Conservation (phyloP, 2,113 vertebrate genomes). For the Megaceryle torquata region DNA sequence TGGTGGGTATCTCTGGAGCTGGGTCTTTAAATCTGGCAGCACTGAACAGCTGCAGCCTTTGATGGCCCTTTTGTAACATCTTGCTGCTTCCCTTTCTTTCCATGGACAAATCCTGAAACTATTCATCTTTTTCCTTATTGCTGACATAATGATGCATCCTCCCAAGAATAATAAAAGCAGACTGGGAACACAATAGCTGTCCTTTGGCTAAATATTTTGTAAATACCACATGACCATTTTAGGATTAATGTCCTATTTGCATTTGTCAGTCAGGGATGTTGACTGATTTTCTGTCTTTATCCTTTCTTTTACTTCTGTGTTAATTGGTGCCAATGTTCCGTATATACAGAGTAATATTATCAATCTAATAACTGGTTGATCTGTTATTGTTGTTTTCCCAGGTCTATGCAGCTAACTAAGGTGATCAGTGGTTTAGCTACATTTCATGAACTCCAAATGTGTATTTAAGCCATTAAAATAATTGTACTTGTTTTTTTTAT, state of each 20-base stretch:
- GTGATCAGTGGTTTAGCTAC: not conserved
- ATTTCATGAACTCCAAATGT: not conserved
- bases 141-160: slow-evolving; percentile 23
- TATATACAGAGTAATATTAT: not conserved
- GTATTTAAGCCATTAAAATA: not conserved
- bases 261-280: not conserved
- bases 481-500: not conserved
- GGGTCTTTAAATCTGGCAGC: not conserved
- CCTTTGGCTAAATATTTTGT: not conserved
- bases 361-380: not conserved
- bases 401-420: not conserved
- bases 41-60: slow-evolving; percentile 18
- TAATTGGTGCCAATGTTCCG: not conserved
- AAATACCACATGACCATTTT: slow-evolving; percentile 11
- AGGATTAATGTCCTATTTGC: not conserved
- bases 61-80: not conserved
- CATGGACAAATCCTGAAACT: not conserved
- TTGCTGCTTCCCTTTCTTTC: slow-evolving; percentile 7
- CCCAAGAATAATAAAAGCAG: slow-evolving; percentile 45
- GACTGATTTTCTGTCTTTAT: not conserved
- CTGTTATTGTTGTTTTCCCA: not conserved
- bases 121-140: not conserved
- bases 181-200: not conserved
- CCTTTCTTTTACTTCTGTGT: not conserved
- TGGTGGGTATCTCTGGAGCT: not conserved